Conservation (phyloP, 2,888 invertebrate species). For the Lasioglossum malachurum region DNA sequence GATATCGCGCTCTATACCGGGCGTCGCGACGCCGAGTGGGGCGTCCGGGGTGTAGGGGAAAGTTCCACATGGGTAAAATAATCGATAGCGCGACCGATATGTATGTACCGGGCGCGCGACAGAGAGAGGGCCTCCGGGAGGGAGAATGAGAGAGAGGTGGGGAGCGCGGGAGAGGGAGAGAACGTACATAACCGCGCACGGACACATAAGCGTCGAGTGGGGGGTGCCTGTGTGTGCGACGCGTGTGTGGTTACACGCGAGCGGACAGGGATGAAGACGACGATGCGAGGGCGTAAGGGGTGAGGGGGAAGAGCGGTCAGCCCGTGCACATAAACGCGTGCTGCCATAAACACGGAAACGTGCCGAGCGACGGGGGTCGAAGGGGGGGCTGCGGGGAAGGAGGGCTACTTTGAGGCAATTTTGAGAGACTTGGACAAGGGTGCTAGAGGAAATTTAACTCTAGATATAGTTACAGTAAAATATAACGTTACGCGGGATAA, state of each 20-base stretch:
- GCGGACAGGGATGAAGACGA: conserved; percentile 4
- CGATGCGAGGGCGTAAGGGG: neutral
- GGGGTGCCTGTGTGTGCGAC: conserved; percentile 2
- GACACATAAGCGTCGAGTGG: neutral
- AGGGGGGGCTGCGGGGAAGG: neutral
- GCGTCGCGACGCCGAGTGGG: conserved; percentile 79
- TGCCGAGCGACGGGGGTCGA: conserved; percentile 6
- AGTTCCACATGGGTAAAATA: conserved; percentile 84
- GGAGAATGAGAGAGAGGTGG: neutral
- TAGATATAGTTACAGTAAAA: neutral
- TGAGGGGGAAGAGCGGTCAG: conserved; percentile 27
- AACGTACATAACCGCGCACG: conserved; percentile 44
- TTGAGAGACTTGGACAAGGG: neutral
- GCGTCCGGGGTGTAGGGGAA: conserved; percentile 78
- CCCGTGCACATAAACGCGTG: conserved; percentile 50
- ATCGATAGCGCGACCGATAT: conserved; percentile 85
- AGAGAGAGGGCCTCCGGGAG: neutral
- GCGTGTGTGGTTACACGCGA: conserved; percentile 49
- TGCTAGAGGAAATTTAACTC: neutral
- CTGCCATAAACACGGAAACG: conserved; percentile 55
- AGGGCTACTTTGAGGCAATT: neutral
- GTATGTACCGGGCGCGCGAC: conserved; percentile 66
- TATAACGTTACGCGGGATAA: no score
- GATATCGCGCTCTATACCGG: conserved; percentile 84
- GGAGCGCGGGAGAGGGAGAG: neutral